Conservation (phyloP, 2,797 vertebrate genomes). For the Enteromius treurensis region DNA sequence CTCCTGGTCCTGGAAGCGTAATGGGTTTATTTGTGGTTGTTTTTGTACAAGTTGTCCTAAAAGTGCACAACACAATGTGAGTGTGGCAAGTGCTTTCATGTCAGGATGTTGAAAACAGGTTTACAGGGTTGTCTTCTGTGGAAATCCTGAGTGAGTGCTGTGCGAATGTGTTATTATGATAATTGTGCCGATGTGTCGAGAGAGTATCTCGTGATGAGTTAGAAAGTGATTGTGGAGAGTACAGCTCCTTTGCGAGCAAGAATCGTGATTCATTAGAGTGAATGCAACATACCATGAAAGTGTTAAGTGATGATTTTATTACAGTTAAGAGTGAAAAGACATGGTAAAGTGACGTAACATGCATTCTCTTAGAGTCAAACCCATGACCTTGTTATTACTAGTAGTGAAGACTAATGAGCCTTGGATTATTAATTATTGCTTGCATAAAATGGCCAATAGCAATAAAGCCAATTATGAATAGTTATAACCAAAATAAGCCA, state of each 20-base stretch:
- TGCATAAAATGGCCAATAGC: background rate
- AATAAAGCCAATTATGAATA: background rate
- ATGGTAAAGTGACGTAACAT: background rate
- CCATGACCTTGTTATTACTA: background rate
- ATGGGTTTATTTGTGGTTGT: slow-evolving; percentile 27
- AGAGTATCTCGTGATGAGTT: background rate
- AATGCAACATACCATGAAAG: background rate
- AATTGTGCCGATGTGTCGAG: slow-evolving; percentile 38
- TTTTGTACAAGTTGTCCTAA: slow-evolving; percentile 34
- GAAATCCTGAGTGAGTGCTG: slow-evolving; percentile 27
- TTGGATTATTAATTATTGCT: background rate
- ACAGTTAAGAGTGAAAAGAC: background rate
- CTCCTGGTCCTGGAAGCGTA: background rate
- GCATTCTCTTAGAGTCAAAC: background rate
- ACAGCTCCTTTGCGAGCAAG: background rate
- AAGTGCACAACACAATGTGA: slow-evolving; percentile 17
- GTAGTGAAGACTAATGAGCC: background rate
- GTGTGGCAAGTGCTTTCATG: slow-evolving; percentile 47
- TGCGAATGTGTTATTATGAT: slow-evolving; percentile 46
- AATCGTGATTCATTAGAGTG: background rate
- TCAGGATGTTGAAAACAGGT: slow-evolving; percentile 40
- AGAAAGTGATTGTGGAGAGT: background rate
- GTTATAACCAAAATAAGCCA: background rate
- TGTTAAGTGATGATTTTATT: background rate
- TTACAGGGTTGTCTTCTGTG: slow-evolving; percentile 36